Evolutionary conservation across 2,888 invertebrate genomes (phyloP).

Genomic region (Idaea aversata): DNA sequence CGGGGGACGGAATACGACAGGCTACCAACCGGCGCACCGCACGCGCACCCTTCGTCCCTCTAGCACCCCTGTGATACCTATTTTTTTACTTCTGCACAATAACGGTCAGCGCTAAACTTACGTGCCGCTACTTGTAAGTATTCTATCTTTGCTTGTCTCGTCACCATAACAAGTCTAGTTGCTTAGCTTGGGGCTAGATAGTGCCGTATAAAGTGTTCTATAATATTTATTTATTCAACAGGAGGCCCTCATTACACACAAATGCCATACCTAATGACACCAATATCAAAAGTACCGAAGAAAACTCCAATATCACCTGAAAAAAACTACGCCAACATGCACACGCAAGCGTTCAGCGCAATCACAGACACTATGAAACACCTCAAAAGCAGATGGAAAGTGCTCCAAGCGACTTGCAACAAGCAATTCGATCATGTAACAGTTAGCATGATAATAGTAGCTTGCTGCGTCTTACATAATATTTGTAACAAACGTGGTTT

Average conservation of each 20-base stretch:
- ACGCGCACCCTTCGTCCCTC: no score
- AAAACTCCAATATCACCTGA: conserved; percentile 68
- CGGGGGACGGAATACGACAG: no score
- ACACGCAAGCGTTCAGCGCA: conserved; percentile 49
- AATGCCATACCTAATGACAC: conserved; percentile 65
- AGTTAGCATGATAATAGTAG: conserved; percentile 59
- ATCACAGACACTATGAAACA: conserved; percentile 64
- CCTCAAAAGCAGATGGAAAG: conserved; percentile 69
- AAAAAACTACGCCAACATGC: conserved; percentile 63
- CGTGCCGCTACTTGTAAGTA: no score
- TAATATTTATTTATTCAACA: conserved; percentile 32
- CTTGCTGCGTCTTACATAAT: conserved; percentile 66
- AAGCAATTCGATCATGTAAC: conserved; percentile 64
- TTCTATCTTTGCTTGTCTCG: no score
- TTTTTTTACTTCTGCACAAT: no score
- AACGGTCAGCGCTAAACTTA: no score
- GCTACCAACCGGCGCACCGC: no score
- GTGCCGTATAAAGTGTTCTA: no score
- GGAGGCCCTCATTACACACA: conserved; percentile 65
- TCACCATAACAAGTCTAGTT: no score
- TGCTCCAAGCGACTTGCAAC: conserved; percentile 66
- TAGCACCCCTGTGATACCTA: no score
- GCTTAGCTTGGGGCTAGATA: no score
- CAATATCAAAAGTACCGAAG: conserved; percentile 67
- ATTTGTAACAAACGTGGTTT: conserved; percentile 55